Conservation (phyloP, 2,888 invertebrate genomes). For the Lithophane socia region DNA sequence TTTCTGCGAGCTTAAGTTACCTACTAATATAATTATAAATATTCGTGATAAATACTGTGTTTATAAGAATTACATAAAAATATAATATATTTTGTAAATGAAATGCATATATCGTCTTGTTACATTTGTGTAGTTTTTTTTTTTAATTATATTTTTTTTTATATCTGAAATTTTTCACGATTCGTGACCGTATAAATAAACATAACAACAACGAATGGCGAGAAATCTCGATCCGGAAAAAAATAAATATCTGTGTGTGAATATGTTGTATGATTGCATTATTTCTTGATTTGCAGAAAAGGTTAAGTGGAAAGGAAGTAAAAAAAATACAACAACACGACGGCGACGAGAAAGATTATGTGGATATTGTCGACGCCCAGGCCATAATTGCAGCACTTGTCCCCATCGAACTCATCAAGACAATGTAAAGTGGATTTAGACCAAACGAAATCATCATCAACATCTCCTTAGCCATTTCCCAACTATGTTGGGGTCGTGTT, state of each 20-base stretch:
- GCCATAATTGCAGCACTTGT: slow-evolving; percentile 10
- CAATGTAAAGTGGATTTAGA: slow-evolving; percentile 11
- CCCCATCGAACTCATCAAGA: slow-evolving; percentile 4
- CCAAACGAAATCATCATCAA: neutral
- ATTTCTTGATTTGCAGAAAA: neutral
- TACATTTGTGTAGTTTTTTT: neutral
- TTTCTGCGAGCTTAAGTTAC: neutral
- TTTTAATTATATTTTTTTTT: neutral
- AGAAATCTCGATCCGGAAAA: neutral
- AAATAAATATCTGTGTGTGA: neutral
- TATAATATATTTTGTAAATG: slow-evolving; percentile 3
- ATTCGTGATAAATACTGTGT: neutral
- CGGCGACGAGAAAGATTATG: neutral
- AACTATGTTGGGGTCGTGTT: neutral
- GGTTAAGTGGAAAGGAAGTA: neutral
- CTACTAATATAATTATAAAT: too few relatives aligned
- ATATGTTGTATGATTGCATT: neutral
- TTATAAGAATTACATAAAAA: neutral
- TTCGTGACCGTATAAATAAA: neutral
- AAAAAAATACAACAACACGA: neutral
- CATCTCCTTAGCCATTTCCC: neutral
- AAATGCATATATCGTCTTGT: neutral
- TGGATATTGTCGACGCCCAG: neutral
- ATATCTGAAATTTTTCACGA: neutral
- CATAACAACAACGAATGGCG: neutral